phyloP scores from a whole-genome alignment of 2,113 vertebrate genomes.

The Mandrillus leucophaeus region DNA sequence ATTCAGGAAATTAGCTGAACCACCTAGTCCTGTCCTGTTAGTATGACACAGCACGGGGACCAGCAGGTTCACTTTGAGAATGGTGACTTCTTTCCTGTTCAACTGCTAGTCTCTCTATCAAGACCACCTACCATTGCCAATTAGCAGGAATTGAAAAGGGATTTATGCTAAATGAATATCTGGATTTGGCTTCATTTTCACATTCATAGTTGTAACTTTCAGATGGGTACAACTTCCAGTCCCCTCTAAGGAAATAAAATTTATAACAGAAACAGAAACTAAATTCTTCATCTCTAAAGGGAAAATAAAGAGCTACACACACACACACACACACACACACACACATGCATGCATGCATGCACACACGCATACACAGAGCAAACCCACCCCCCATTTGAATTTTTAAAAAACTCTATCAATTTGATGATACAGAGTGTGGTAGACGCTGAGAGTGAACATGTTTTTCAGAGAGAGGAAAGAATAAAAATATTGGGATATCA shows the following conservation, averaged over 20 bases:
- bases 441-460: not conserved
- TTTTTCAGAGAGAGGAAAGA: not conserved
- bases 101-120: constrained; percentile 64
- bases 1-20: not conserved
- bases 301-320: not conserved
- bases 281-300: not conserved
- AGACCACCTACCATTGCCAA: constrained; percentile 63
- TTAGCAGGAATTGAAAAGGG: constrained; percentile 59
- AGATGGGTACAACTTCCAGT: constrained; percentile 9
- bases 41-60: not conserved
- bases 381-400: not conserved
- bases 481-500: not conserved
- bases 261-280: not conserved
- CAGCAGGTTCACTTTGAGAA: constrained; percentile 21
- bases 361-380: not conserved
- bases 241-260: not conserved
- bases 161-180: constrained; percentile 18
- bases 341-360: not conserved
- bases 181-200: not conserved
- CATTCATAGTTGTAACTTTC: not conserved
- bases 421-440: not conserved
- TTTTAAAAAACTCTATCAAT: not conserved
- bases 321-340: not conserved
- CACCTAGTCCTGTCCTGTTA: not conserved
- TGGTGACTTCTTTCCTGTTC: constrained; percentile 50